Evolutionary conservation across 2,888 invertebrate species (phyloP).

Genomic region (Lordiphosa fenestrarum): DNA sequence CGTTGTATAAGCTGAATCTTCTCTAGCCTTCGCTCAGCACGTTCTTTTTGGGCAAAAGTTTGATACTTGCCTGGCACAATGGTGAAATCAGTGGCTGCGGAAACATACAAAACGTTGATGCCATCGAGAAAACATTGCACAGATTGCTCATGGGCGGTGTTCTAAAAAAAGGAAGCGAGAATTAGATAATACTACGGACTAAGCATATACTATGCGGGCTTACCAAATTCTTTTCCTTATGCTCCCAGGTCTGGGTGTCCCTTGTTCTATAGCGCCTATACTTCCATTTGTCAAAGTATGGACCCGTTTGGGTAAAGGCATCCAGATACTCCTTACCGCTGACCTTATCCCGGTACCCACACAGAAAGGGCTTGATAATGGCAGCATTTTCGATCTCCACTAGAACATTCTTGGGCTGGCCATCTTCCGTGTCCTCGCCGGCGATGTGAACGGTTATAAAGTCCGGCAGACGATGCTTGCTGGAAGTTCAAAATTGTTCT

Average conservation of each 20-base stretch:
- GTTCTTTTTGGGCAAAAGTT: constrained; percentile 84
- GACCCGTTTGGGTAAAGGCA: constrained; percentile 89
- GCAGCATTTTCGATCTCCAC: constrained; percentile 83
- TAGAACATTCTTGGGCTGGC: constrained; percentile 80
- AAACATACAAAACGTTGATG: constrained; percentile 80
- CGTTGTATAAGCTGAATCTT: constrained; percentile 85
- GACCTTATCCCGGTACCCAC: constrained; percentile 88
- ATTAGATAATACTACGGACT: no score
- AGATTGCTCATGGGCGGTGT: constrained; percentile 76
- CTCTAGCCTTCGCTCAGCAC: constrained; percentile 82
- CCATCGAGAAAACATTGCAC: constrained; percentile 78
- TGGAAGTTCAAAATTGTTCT: constrained; percentile 26
- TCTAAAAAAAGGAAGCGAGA: constrained; percentile 46
- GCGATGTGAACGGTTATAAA: constrained; percentile 82
- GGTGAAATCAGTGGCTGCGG: constrained; percentile 84
- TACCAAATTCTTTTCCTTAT: constrained; percentile 79
- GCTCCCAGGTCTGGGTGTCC: constrained; percentile 85
- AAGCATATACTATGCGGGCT: neutral
- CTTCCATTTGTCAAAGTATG: constrained; percentile 74
- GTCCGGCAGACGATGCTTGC: constrained; percentile 81
- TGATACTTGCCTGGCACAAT: constrained; percentile 84
- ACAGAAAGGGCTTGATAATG: constrained; percentile 87
- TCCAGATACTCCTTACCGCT: constrained; percentile 88
- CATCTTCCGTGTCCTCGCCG: constrained; percentile 78
- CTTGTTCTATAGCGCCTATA: constrained; percentile 76